Percentiles rank a stretch among this genome's conserved stretches.
Evolutionary conservation across 2,113 vertebrate genomes (phyloP).

Genomic region (Furnarius figulus): DNA sequence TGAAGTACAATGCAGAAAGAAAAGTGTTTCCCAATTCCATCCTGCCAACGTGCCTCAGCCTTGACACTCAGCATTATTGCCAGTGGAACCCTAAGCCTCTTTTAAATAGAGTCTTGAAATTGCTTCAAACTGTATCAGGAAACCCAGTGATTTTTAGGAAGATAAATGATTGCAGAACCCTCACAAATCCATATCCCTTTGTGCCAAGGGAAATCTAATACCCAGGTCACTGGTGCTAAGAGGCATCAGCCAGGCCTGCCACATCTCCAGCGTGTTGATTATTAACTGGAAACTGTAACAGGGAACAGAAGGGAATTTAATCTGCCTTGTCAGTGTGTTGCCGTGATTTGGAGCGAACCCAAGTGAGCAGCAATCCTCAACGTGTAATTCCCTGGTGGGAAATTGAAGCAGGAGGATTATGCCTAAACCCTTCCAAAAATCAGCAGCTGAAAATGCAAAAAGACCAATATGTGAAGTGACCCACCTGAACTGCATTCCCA

Average conservation of each 20-base stretch:
- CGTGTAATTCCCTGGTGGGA: background rate
- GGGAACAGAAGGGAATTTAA: background rate
- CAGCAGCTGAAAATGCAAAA: background rate
- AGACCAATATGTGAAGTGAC: rapidly evolving
- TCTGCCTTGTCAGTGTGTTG: background rate
- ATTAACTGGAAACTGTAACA: background rate
- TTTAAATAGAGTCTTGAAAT: background rate
- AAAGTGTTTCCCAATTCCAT: background rate
- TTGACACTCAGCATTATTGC: background rate
- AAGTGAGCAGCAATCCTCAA: background rate
- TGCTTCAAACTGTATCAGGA: background rate
- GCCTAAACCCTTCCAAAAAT: background rate
- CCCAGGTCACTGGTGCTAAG: background rate
- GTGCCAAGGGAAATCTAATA: background rate
- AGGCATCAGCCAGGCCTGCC: background rate
- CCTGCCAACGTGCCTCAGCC: background rate
- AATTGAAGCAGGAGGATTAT: background rate
- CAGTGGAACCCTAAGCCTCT: background rate
- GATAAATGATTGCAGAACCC: background rate
- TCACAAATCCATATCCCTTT: background rate
- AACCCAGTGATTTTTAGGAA: background rate
- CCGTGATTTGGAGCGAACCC: background rate
- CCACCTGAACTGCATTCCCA: background rate
- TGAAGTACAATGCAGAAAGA: background rate
- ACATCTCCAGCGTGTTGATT: background rate